A percentile compares a stretch with the other conserved stretches of the same genome.
These are phyloP conservation scores for Epirrhoe tristata DNA, from an alignment of 2,888 invertebrate species.

Conservation along the genomic window DNA sequence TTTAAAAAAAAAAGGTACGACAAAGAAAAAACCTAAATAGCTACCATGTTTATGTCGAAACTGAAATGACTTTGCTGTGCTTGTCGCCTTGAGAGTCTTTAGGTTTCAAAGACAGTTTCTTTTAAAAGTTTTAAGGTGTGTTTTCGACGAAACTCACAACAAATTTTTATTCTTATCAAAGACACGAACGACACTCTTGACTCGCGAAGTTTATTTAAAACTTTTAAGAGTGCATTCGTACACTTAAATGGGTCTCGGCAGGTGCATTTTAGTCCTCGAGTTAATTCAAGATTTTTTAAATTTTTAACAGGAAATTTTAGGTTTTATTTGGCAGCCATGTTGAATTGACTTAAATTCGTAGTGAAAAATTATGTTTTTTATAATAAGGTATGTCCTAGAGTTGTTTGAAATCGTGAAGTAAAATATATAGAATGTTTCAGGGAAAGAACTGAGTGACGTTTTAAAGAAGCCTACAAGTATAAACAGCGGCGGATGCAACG, in stretches of 20 bases:
- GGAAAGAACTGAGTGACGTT: too few species aligned
- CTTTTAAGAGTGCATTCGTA: slow-evolving; percentile 56
- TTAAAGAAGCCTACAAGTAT: too few species aligned
- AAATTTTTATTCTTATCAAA: slow-evolving; percentile 31
- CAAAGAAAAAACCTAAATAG: too few species aligned
- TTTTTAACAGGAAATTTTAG: neutral
- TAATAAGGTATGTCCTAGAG: neutral
- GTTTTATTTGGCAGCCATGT: neutral
- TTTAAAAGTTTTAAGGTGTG: slow-evolving; percentile 24
- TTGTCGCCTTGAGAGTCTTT: neutral
- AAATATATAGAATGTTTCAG: too few species aligned
- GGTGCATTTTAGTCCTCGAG: slow-evolving; percentile 59
- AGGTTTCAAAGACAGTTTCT: slow-evolving; percentile 2
- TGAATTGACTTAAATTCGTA: neutral
- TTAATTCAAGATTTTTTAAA: slow-evolving; percentile 47
- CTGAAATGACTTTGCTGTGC: neutral
- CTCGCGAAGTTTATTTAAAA: slow-evolving; percentile 49
- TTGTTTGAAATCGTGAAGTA: neutral
- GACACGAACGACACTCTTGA: slow-evolving; percentile 30
- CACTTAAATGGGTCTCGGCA: slow-evolving; percentile 62
- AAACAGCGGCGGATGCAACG: too few species aligned
- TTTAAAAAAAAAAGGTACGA: too few species aligned
- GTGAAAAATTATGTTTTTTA: neutral
- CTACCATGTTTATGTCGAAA: neutral
- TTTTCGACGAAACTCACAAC: slow-evolving; percentile 13